Evolutionary conservation across 2,888 invertebrate species (phyloP), one percentile per base, ranked within the genome.

Genomic region (Esperia sulphurella): DNA sequence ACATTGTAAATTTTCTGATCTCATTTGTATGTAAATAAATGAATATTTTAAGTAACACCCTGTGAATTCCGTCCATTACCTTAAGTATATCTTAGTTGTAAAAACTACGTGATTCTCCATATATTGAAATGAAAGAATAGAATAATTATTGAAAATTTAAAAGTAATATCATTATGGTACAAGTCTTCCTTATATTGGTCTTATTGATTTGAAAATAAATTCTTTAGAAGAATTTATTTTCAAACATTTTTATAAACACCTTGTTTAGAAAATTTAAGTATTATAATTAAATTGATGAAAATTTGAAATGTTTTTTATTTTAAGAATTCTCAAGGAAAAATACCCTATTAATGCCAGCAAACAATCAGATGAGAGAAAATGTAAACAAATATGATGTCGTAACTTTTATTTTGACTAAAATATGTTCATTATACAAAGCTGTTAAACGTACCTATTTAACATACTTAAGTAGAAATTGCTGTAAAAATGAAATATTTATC

Each of bases 1-100:
- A 41, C 3, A 72, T 77, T 85, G 83, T 85, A 84, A 58, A 83
- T 82, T 83, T 70, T 79, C 79, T 87, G 87, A 88, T 88, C 87
- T 88, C 87, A 88, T 78, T 70, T 70, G 58, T 67, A 52, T 83
- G 75, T 86, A 81, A 71, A 84, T 84, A 83, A 67, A 66, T 65
- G 60, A 63, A 62, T 63, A 55, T 55, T 59, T 63, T 57, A 58
- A 63, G 65, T 62, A 57, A 64, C 14, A 49, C 42, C 12, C 12
- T 53, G 48, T 53, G 45, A 45, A 57, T 63, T 72, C 76, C 77
- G 73, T 79, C 79, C 79, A 65, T 52, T 46, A 14, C 13, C n/a
- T 40, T 31, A 44, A 38, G 13, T 39, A 29, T 29, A 29, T 14
- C 28, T 12, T 38, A 39, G 21, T 14, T 45, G n/a, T 40, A 40